Percentiles rank a stretch among this genome's conserved stretches.
Evolutionary conservation across 2,888 invertebrate species (phyloP).

Genomic region (Microctonus aethiopoides): DNA sequence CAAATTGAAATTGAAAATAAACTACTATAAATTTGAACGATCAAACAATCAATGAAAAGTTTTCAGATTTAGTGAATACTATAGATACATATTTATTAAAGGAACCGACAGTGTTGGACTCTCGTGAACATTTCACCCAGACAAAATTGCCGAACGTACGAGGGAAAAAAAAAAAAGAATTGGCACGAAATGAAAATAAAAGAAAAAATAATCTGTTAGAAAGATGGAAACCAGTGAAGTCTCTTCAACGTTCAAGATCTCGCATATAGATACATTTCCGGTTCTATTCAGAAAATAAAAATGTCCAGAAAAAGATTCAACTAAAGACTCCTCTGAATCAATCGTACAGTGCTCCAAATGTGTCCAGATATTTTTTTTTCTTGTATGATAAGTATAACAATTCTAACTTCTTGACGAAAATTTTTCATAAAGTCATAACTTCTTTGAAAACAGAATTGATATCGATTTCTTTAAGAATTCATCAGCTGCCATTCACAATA

Average conservation of each 20-base stretch:
- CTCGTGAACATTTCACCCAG: background rate
- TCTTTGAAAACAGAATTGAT: background rate
- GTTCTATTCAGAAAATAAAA: conserved; percentile 3
- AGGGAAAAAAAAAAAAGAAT: conserved; percentile 3
- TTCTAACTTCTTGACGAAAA: background rate
- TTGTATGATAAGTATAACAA: background rate
- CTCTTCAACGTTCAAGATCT: conserved; percentile 3
- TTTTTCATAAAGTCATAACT: background rate
- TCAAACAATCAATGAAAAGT: background rate
- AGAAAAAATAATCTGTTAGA: too few relatives aligned
- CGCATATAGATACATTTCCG: conserved; percentile 8
- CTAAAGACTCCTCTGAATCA: conserved; percentile 7
- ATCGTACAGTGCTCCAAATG: background rate
- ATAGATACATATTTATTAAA: too few relatives aligned
- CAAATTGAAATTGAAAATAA: background rate
- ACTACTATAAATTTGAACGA: background rate
- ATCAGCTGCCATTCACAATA: too few relatives aligned
- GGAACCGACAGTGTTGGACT: too few relatives aligned
- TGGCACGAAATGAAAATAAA: background rate
- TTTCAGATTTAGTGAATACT: background rate
- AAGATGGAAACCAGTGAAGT: too few relatives aligned
- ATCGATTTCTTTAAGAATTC: background rate
- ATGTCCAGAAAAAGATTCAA: conserved; percentile 5
- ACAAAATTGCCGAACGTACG: background rate
- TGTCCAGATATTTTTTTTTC: background rate